Evolutionary conservation across 30 jellyfish, hydroid and myxozoan species (phyloP).

Genomic region (Turritopsis rubra): DNA sequence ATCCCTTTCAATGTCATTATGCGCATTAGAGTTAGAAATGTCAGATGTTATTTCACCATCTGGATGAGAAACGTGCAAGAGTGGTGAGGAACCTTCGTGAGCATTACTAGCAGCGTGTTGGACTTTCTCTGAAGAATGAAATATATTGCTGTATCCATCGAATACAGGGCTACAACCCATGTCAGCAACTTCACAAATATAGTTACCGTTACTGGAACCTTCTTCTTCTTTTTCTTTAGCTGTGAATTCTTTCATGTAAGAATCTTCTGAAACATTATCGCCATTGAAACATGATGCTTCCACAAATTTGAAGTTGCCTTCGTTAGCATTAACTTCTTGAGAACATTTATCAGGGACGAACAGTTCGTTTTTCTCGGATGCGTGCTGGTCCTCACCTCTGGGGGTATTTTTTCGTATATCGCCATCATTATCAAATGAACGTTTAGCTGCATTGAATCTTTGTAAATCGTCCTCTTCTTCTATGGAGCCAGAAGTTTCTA

Average conservation of each 20-base stretch:
- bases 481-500: not conserved
- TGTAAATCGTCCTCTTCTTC: not conserved
- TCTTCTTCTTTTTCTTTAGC: not conserved
- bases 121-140: not conserved
- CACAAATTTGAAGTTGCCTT: too few relatives aligned
- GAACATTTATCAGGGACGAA: not conserved
- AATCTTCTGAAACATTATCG: too few relatives aligned
- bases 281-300: too few relatives aligned
- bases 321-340: not conserved
- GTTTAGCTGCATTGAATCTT: not conserved
- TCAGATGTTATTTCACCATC: not conserved
- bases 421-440: not conserved
- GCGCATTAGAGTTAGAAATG: not conserved
- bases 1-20: not conserved
- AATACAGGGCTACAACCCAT: constrained; percentile 30
- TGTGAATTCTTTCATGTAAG: too few relatives aligned
- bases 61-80: not conserved
- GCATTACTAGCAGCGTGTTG: not conserved
- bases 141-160: not conserved
- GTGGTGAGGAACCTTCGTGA: not conserved
- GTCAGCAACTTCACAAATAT: constrained; percentile 26
- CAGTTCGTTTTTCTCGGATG: too few relatives aligned
- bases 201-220: not conserved
- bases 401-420: not conserved
- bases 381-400: too few relatives aligned